Conservation (phyloP, 2,797 vertebrate genomes). For the Glyptemys insculpta region DNA sequence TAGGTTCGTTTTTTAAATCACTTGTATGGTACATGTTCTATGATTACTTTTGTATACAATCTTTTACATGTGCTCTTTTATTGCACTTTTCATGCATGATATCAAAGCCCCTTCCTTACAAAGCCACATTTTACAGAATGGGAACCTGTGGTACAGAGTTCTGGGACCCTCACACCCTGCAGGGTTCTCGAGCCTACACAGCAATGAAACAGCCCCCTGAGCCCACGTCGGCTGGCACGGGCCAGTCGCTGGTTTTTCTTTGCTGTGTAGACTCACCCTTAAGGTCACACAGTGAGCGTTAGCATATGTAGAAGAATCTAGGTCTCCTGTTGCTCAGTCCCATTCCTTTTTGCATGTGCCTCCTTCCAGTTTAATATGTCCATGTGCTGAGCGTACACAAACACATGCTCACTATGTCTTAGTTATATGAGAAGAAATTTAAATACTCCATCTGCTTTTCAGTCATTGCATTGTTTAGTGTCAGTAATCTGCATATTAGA, state of each 20-base stretch:
- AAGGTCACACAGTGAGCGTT: background rate
- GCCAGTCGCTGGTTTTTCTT: no score
- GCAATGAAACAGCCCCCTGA: no score
- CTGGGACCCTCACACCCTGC: no score
- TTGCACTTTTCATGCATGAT: no score
- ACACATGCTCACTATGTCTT: background rate
- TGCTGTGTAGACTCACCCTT: background rate
- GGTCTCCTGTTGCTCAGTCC: background rate
- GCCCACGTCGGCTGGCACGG: no score
- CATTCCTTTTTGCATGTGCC: background rate
- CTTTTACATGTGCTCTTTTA: background rate
- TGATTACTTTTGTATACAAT: background rate
- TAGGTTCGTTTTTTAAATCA: background rate
- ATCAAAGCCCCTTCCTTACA: no score
- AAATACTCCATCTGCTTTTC: background rate
- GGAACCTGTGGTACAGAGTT: background rate
- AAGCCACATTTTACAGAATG: background rate
- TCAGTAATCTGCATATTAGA: background rate
- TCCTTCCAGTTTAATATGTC: accelerated
- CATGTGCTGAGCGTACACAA: background rate
- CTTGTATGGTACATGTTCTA: background rate
- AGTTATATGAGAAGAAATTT: background rate
- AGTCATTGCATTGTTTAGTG: background rate
- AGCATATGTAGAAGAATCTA: background rate
- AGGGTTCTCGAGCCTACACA: no score